Evolutionary conservation across 2,888 invertebrate species (phyloP).

Genomic region (Limnephilus marmoratus): DNA sequence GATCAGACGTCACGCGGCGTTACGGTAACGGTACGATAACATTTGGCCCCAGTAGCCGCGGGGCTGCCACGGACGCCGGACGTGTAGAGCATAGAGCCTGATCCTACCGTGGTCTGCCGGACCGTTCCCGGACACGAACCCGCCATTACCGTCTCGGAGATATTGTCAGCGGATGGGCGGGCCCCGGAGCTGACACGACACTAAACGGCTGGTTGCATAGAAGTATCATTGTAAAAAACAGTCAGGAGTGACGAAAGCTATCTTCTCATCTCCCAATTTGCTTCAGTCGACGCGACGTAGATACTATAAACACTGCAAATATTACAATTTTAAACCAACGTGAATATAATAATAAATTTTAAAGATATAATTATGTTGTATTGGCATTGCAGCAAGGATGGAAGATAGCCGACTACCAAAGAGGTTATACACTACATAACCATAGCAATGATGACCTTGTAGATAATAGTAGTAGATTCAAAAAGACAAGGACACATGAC

Average conservation of each 20-base stretch:
- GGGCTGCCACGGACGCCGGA: conserved; percentile 11
- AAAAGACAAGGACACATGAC: no score
- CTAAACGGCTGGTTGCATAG: conserved; percentile 6
- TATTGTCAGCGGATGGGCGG: conserved; percentile 57
- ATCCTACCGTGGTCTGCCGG: neutral
- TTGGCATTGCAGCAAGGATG: no score
- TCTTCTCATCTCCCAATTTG: neutral
- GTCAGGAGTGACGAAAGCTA: neutral
- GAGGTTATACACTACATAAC: no score
- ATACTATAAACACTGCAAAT: no score
- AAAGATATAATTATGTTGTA: no score
- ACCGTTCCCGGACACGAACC: conserved; percentile 61
- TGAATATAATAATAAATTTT: no score
- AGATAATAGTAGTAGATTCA: no score
- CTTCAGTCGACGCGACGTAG: neutral
- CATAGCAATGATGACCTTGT: no score
- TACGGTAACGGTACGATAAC: conserved; percentile 61
- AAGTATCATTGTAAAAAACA: neutral
- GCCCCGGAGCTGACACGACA: conserved; percentile 56
- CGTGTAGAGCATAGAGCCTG: neutral
- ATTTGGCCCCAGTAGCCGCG: conserved; percentile 58
- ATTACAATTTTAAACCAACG: no score
- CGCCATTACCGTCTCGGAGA: conserved; percentile 62
- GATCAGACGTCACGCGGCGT: conserved; percentile 22
- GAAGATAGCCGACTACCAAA: no score